A percentile compares a stretch with the other conserved stretches of the same genome.
Evolutionary conservation across 2,797 vertebrate genomes (phyloP).

Genomic region (Pelodytes ibericus): DNA sequence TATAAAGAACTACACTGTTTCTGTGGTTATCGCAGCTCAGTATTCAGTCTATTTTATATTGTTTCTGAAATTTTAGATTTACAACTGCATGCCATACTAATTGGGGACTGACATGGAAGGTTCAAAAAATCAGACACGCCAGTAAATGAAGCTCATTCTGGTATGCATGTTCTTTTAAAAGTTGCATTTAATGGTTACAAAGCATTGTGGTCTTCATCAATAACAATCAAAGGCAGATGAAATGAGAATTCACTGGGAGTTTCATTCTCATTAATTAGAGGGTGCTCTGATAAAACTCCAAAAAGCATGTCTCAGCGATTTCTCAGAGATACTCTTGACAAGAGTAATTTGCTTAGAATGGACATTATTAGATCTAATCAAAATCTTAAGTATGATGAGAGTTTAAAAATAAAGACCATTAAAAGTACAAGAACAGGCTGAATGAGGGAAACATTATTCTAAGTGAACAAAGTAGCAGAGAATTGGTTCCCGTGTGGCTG

Average conservation of each 20-base stretch:
- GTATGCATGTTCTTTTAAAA: slow-evolving; percentile 5
- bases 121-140: slow-evolving; percentile 19
- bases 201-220: neutral
- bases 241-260: slow-evolving; percentile 37
- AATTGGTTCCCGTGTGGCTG: neutral
- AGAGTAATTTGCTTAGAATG: neutral
- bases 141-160: slow-evolving; percentile 30
- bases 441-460: neutral
- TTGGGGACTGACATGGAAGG: slow-evolving; percentile 23
- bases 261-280: slow-evolving; percentile 23
- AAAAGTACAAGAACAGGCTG: neutral
- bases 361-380: neutral
- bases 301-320: slow-evolving; percentile 22
- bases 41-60: neutral
- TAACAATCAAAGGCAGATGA: slow-evolving; percentile 23
- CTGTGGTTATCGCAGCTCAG: neutral
- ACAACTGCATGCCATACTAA: slow-evolving; percentile 22
- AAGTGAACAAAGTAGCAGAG: neutral
- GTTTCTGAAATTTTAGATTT: slow-evolving; percentile 1
- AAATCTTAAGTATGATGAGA: neutral
- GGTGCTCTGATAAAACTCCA: slow-evolving; percentile 26
- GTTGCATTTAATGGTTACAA: neutral
- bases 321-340: slow-evolving; percentile 14
- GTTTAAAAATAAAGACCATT: neutral
- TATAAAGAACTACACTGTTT: neutral